Conservation (phyloP, 2,113 vertebrate species). For the Phyllostomus hastatus region DNA sequence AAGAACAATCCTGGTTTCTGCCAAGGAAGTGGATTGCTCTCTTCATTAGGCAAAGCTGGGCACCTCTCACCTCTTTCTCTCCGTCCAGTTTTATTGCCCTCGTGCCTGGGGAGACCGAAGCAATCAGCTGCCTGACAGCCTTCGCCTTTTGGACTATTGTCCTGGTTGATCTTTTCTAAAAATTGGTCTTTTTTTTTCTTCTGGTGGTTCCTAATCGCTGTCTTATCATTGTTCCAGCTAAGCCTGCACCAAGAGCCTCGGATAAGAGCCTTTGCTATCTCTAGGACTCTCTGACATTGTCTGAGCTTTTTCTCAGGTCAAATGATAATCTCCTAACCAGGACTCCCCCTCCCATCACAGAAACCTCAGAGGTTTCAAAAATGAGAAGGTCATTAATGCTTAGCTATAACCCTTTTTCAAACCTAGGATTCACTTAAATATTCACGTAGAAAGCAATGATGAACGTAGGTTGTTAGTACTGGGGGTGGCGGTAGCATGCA, state of each 20-base stretch:
- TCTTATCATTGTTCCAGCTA: constrained; percentile 19
- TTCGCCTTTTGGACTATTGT: constrained; percentile 11
- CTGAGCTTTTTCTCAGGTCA: constrained; percentile 33
- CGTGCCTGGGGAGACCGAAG: neutral
- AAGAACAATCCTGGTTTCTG: neutral
- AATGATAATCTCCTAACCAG: neutral
- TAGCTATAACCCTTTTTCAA: neutral
- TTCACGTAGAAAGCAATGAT: neutral
- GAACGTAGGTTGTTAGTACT: neutral
- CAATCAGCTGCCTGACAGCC: constrained; percentile 39
- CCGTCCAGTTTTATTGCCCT: neutral
- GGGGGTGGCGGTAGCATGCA: no score
- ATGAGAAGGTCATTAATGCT: neutral
- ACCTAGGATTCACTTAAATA: neutral
- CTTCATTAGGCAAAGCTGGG: neutral
- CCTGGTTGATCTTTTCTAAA: constrained; percentile 48
- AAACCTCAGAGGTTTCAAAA: neutral
- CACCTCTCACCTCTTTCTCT: neutral
- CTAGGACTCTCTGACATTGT: constrained; percentile 6
- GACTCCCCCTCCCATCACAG: neutral
- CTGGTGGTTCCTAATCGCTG: constrained; percentile 22
- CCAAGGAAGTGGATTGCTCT: neutral
- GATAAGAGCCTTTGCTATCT: neutral
- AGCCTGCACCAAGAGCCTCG: neutral
- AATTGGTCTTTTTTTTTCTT: neutral